Base-by-base conservation (phyloP, 2,888 invertebrate species). In the Temnothorax rugatulus region DNA sequence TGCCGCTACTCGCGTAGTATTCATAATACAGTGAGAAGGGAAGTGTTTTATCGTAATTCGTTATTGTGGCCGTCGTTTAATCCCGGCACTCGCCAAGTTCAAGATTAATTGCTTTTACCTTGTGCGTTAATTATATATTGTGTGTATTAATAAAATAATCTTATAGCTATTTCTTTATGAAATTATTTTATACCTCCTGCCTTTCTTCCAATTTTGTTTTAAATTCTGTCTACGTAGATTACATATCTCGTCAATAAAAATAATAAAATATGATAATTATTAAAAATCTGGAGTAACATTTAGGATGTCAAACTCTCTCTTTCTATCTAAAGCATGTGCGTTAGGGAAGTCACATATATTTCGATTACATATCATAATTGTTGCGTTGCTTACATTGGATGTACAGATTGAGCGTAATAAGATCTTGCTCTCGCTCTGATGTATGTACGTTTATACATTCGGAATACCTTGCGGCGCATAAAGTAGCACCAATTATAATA, bases 21-120 rank as follows among this genome's bases (percentile, higher is more conserved):
- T 88, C 77, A 79, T 88, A 84, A 85, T 87, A 59, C 73, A 89
- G 79, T 85, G 86, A 84, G 89, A 87, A 88, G 83, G 86, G 89
- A 87, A 89, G 84, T 79, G 44, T 76, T 74, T 77, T 86, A 77
- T 89, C 52, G 74, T 81, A 57, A 86, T 84, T 83, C 82, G 34
- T 84, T 79, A 74, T 84, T 85, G 59, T 77, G 44, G 41, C 54
- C 29, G 21, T 5, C 34, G 34, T 18, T 79, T 68, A 57, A 88
- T 77, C 68, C 68, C 68, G 41, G 4, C 29, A 9, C 54, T 63
- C 52, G 52, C 25, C 15, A 57, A 54, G 54, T 54, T 68, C 41
- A 44, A 41, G 44, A 69, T 57, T 69, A 44, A 77, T 50, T 54
- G 52, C 18, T 29, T 41, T 54, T 41, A 41, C 13, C 52, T 41